These are phyloP conservation scores for Trogon melanurus DNA, from an alignment of 2,113 vertebrate species.

Conservation along the genomic window DNA sequence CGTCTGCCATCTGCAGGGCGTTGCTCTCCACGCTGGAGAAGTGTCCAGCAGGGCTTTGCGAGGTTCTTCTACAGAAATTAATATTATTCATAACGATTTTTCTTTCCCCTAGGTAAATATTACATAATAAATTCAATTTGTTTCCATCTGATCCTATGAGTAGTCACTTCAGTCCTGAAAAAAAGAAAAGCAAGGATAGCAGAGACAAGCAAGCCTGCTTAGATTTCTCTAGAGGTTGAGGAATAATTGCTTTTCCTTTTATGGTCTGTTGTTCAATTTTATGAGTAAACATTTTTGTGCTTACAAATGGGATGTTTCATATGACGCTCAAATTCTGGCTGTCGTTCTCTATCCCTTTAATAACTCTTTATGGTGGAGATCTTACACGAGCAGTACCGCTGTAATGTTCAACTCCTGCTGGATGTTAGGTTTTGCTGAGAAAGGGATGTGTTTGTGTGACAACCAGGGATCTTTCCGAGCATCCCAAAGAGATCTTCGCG, in stretches of 20 bases:
- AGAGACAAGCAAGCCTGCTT: not conserved
- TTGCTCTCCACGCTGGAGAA: not conserved
- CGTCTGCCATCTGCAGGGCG: conserved; percentile 57
- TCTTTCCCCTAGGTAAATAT: not conserved
- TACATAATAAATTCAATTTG: not conserved
- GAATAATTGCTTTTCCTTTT: not conserved
- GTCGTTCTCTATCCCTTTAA: not conserved
- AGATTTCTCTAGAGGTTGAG: not conserved
- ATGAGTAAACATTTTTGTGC: not conserved
- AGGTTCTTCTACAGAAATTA: not conserved
- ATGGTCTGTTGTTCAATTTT: not conserved
- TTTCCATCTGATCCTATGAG: not conserved
- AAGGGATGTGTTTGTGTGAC: not conserved
- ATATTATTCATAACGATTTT: not conserved
- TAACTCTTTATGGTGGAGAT: not conserved
- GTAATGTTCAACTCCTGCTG: not conserved
- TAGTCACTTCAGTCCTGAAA: not conserved
- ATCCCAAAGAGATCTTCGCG: not conserved
- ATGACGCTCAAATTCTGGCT: not conserved
- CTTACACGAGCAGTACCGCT: not conserved
- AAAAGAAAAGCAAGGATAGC: not conserved
- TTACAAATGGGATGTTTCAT: not conserved
- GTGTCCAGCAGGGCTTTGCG: not conserved
- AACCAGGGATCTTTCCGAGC: not conserved
- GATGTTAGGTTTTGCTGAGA: not conserved